Base-by-base conservation (phyloP, 2,113 vertebrate species). In the Amphiprion ocellaris region DNA sequence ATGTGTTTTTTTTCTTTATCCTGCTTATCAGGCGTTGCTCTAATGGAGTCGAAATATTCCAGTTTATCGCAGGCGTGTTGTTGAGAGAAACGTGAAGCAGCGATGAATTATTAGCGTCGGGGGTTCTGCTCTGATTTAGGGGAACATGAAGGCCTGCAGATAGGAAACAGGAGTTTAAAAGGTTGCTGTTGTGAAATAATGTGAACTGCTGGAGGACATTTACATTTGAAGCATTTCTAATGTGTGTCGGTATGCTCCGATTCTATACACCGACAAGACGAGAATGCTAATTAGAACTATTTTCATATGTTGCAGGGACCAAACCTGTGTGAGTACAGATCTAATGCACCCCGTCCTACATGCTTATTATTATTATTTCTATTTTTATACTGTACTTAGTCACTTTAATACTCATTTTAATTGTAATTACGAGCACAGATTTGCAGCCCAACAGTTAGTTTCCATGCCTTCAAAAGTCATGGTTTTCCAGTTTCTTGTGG, bases 41-140 rank as follows among this genome's bases (percentile, higher is more conserved):
- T 81, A 68, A 88, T 77, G 84, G 62, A 73, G 55, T 67, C 56
- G 0, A 78, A 75, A 53, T 54, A 55, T 75, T 83, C 47, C 67
- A 53, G 55, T 70, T 86, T 84, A 87, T 86, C 50, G 10, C 71
- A 52, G 82, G 49, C 74, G 6, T 30, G 85, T 69, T 83, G 83
- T 68, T 30, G 71, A 70, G 74, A 82, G 72, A 28, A 82, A 73
- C 28, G 10, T 55, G 62, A 82, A 72, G 67, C 75, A 21, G 75
- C 59, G 46, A 69, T 77, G 85, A 87, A 86, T 86, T 77, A 70
- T 86, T 61, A 64, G 73, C 10, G 16, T 64, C 10, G 11, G 37
- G 73, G 66, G 79, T 37, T 69, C 24, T 52, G 73, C 53, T 87
- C 69, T 67, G 59, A 80, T 67, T 82, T 19, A 84, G 58, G 1